A percentile compares a stretch with the other conserved stretches of the same genome.
These are phyloP conservation scores for Callyntrura guangdongensis DNA, from an alignment of 2,888 invertebrate species.

Conservation along the genomic window DNA sequence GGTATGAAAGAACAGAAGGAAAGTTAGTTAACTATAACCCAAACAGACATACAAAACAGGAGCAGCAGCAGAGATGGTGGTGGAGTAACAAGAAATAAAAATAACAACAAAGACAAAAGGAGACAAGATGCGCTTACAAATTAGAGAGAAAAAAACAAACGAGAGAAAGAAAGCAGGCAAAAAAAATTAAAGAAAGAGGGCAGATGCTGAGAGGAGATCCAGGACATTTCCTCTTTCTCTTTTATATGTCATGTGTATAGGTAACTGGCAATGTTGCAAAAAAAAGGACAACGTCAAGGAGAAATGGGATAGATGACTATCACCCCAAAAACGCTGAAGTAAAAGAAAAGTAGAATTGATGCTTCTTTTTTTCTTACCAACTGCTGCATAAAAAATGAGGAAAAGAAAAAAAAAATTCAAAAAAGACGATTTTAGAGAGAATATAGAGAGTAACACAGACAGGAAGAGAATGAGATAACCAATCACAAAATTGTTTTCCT, in stretches of 20 bases:
- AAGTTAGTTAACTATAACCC: not conserved
- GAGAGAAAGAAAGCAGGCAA: not conserved
- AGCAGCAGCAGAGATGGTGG: not conserved
- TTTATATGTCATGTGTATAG: conserved; percentile 1
- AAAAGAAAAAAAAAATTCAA: not conserved
- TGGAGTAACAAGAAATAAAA: conserved; percentile 16
- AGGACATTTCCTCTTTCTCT: not conserved
- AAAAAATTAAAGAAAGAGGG: not conserved
- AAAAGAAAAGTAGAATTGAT: not conserved
- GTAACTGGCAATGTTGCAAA: conserved; percentile 17
- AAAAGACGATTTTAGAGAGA: not conserved
- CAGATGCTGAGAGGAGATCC: conserved; percentile 32
- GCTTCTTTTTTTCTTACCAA: not conserved
- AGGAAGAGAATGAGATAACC: conserved; percentile 24
- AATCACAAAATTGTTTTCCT: not conserved
- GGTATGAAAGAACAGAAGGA: no score
- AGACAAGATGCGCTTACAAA: conserved; percentile 57
- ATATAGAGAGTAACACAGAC: not conserved
- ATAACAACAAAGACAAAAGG: conserved; percentile 54
- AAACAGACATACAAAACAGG: not conserved
- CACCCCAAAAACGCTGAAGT: not conserved
- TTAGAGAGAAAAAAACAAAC: conserved; percentile 5
- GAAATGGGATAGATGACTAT: not conserved
- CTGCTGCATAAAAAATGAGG: conserved; percentile 18
- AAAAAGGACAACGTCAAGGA: not conserved